Conservation (phyloP, 2,888 invertebrate genomes). For the Metallyticus violacea region DNA sequence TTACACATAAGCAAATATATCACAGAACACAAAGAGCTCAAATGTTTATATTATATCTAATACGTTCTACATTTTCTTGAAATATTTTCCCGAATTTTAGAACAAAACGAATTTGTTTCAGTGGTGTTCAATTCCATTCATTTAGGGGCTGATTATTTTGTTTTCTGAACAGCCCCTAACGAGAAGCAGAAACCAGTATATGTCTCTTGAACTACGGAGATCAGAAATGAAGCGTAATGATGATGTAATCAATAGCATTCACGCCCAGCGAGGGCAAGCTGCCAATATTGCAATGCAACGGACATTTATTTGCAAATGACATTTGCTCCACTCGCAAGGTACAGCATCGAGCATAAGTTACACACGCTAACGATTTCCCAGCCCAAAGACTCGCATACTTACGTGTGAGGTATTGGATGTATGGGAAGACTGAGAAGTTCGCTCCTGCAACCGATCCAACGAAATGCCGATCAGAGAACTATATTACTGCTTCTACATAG, state of each 20-base stretch:
- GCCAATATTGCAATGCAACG: neutral
- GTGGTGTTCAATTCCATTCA: too few species aligned
- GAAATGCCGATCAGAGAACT: neutral
- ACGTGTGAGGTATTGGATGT: slow-evolving; percentile 48
- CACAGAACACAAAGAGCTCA: too few species aligned
- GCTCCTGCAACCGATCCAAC: slow-evolving; percentile 39
- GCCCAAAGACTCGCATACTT: slow-evolving; percentile 39
- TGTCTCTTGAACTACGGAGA: too few species aligned
- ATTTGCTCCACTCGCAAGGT: neutral
- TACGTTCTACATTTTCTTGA: too few species aligned
- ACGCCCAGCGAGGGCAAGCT: neutral
- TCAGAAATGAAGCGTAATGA: neutral
- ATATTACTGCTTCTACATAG: neutral
- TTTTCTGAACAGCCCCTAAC: too few species aligned
- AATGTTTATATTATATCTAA: too few species aligned
- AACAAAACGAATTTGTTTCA: too few species aligned
- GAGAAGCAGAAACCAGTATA: too few species aligned
- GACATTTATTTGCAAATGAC: neutral
- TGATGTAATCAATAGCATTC: neutral
- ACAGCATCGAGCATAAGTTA: neutral
- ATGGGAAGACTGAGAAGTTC: slow-evolving; percentile 46
- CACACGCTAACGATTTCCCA: neutral
- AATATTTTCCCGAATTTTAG: too few species aligned
- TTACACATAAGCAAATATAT: too few species aligned
- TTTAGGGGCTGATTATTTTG: too few species aligned